phyloP scores from a whole-genome alignment of 2,113 vertebrate genomes.

The Cinclus cinclus region DNA sequence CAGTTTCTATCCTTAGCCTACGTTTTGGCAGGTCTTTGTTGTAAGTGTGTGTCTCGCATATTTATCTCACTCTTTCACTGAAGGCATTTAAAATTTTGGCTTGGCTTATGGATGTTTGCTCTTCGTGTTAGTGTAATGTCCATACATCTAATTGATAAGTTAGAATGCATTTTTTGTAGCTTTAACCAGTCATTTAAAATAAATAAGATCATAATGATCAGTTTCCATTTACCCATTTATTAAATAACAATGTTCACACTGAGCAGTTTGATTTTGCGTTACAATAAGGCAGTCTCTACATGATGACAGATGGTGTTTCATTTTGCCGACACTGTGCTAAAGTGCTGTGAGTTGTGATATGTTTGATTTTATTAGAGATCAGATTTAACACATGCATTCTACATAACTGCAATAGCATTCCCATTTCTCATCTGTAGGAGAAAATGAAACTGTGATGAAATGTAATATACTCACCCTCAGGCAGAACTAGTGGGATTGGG shows the following conservation, averaged over 20 bases:
- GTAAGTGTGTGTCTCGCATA: neutral
- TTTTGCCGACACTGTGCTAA: slow-evolving; percentile 89
- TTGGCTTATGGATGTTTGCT: slow-evolving; percentile 59
- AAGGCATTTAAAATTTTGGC: slow-evolving; percentile 55
- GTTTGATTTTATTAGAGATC: slow-evolving; percentile 99
- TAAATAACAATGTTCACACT: slow-evolving; percentile 80
- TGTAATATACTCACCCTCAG: slow-evolving; percentile 99
- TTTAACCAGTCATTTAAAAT: slow-evolving; percentile 82
- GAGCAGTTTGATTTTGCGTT: slow-evolving; percentile 85
- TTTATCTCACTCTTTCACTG: slow-evolving; percentile 54
- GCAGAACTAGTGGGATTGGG: slow-evolving; percentile 95
- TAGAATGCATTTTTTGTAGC: slow-evolving; percentile 71
- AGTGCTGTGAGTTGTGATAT: slow-evolving; percentile 94
- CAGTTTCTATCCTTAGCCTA: slow-evolving; percentile 2
- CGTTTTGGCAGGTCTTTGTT: slow-evolving; percentile 39
- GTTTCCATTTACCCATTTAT: slow-evolving; percentile 83
- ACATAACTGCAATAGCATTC: slow-evolving; percentile 94
- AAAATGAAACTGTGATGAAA: slow-evolving; percentile 99
- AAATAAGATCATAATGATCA: slow-evolving; percentile 84
- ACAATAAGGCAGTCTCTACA: slow-evolving; percentile 89
- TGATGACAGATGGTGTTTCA: slow-evolving; percentile 95
- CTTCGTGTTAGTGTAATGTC: slow-evolving; percentile 43
- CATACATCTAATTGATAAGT: slow-evolving; percentile 76
- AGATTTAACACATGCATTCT: slow-evolving; percentile 98
- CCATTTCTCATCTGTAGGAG: slow-evolving; percentile 97